These are phyloP conservation scores for Apostichopus leukothele DNA, from an alignment of 53 echinoderm and acorn worm genomes.

Conservation along the genomic window DNA sequence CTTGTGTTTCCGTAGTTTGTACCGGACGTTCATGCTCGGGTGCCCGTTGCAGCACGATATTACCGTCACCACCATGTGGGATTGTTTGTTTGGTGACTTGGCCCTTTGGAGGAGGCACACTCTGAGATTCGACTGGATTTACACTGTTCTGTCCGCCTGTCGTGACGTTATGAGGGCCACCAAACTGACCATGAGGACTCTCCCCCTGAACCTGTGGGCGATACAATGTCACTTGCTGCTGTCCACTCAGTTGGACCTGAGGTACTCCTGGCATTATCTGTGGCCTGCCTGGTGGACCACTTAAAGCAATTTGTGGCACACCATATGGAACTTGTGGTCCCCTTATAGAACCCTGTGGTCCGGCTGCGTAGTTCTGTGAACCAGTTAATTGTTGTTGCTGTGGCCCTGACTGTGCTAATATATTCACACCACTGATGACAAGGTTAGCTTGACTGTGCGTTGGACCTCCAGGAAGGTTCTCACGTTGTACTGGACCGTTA, in stretches of 20 bases:
- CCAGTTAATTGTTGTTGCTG: not conserved
- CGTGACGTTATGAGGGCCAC: not conserved
- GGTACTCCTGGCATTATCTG: not conserved
- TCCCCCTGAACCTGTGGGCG: not conserved
- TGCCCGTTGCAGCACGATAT: constrained; percentile 28
- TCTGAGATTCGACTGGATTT: not conserved
- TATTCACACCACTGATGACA: not conserved
- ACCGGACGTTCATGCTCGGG: not conserved
- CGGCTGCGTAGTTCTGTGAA: not conserved
- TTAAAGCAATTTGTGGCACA: not conserved
- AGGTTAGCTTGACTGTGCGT: not conserved
- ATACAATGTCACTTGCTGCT: not conserved
- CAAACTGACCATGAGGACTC: not conserved
- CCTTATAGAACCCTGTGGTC: not conserved
- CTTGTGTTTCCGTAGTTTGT: not conserved
- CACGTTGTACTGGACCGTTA: not conserved
- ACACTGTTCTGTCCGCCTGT: constrained; percentile 8
- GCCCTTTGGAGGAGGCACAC: not conserved
- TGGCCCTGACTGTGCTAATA: not conserved
- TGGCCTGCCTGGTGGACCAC: not conserved
- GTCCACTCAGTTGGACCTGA: not conserved
- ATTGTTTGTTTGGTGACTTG: not conserved
- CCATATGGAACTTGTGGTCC: not conserved
- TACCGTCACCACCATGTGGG: not conserved
- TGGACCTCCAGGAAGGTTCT: not conserved